phyloP scores from a whole-genome alignment of 2,113 vertebrate genomes.

The Aptenodytes patagonicus region DNA sequence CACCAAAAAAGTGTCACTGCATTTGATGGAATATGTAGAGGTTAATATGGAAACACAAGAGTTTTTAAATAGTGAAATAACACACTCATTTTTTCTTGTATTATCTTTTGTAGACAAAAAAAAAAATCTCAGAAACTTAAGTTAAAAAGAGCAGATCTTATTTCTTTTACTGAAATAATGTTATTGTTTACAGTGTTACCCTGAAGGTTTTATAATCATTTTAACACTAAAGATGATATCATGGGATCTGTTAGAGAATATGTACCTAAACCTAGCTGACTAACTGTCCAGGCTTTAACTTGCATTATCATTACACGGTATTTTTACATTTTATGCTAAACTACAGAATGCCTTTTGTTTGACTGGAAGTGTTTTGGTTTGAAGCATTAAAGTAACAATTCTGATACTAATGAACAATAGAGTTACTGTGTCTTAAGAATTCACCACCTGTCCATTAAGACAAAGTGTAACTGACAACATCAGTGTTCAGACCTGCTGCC shows the following conservation, averaged over 20 bases:
- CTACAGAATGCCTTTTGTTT: not conserved
- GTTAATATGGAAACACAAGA: not conserved
- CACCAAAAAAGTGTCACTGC: not conserved
- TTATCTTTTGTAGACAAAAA: not conserved
- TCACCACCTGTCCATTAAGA: not conserved
- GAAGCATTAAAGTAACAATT: not conserved
- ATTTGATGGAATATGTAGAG: not conserved
- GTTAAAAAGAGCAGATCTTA: not conserved
- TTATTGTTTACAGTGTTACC: not conserved
- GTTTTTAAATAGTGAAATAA: slow-evolving; percentile 1
- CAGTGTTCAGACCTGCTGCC: not conserved
- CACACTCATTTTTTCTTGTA: not conserved
- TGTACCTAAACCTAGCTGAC: not conserved
- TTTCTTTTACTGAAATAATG: slow-evolving; percentile 1
- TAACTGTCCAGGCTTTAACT: not conserved
- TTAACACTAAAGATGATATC: not conserved
- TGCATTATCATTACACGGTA: not conserved
- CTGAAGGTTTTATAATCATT: not conserved
- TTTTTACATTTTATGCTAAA: not conserved
- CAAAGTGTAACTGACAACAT: not conserved
- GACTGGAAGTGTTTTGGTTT: not conserved
- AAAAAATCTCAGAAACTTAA: not conserved
- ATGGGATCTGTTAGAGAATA: not conserved
- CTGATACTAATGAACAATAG: not conserved
- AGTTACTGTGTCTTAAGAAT: not conserved